Evolutionary conservation across 2,888 invertebrate species (phyloP).

Genomic region (Serripes groenlandicus): DNA sequence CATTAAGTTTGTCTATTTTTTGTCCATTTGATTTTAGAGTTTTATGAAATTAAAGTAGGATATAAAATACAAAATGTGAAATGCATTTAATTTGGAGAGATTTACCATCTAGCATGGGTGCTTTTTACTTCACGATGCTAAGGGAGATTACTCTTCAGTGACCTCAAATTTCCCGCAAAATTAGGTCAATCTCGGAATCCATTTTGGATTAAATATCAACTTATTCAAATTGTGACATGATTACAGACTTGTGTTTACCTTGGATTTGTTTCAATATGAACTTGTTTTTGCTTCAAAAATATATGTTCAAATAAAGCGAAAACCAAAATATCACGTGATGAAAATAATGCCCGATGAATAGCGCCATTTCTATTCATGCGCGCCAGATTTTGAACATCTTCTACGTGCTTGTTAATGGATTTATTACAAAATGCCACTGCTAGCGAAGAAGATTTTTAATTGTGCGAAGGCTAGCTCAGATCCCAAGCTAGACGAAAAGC

Average conservation of each 20-base stretch:
- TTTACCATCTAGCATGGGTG: too few relatives aligned
- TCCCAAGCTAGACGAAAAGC: constrained; percentile 75
- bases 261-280: too few relatives aligned
- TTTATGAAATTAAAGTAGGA: too few relatives aligned
- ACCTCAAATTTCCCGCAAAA: constrained; percentile 60
- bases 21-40: too few relatives aligned
- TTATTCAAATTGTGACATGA: too few relatives aligned
- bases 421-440: constrained; percentile 81
- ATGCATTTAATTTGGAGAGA: too few relatives aligned
- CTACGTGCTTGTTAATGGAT: constrained; percentile 65
- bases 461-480: constrained; percentile 75
- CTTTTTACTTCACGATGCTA: too few relatives aligned
- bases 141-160: constrained; percentile 43
- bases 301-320: not conserved
- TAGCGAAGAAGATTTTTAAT: constrained; percentile 81
- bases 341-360: constrained; percentile 60
- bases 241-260: too few relatives aligned
- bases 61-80: too few relatives aligned
- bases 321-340: constrained; percentile 62
- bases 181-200: constrained; percentile 39
- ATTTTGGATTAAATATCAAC: too few relatives aligned
- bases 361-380: constrained; percentile 78
- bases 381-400: constrained; percentile 84
- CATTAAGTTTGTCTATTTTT: too few relatives aligned
- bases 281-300: too few relatives aligned